Evolutionary conservation across 2,797 vertebrate species (phyloP).

Genomic region (Gambusia yucatana): DNA sequence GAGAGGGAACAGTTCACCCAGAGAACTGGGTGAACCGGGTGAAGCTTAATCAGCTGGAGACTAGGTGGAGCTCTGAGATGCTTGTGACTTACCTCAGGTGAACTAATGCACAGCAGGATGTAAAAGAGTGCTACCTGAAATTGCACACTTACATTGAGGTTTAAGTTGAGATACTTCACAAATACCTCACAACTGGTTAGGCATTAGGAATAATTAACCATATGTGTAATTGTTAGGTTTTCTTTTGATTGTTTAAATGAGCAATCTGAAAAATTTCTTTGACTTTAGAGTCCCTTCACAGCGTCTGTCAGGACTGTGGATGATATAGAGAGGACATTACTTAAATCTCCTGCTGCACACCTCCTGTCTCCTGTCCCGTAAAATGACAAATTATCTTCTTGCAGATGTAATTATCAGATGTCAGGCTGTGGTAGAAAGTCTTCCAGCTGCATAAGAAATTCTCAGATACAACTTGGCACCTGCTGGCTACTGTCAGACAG

Average conservation of each 20-base stretch:
- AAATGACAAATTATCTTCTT: conserved; percentile 48
- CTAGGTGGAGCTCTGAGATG: conserved; percentile 77
- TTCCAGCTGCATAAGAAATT: conserved; percentile 20
- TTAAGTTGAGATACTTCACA: background rate
- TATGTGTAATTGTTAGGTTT: background rate
- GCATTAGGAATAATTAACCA: background rate
- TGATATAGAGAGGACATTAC: conserved; percentile 32
- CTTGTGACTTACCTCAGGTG: conserved; percentile 50
- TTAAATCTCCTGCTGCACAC: conserved; percentile 35
- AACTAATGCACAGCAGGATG: background rate
- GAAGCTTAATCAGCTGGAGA: conserved; percentile 74
- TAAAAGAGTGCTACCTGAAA: background rate
- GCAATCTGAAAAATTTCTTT: conserved; percentile 34
- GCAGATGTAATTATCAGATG: conserved; percentile 42
- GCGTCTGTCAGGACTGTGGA: conserved; percentile 33
- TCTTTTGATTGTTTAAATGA: background rate
- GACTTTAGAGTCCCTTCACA: conserved; percentile 30
- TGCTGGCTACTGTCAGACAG: conserved; percentile 34
- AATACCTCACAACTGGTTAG: background rate
- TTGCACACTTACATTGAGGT: conserved; percentile 1
- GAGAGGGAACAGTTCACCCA: conserved; percentile 85
- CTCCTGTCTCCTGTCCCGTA: conserved; percentile 24
- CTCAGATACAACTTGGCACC: conserved; percentile 18
- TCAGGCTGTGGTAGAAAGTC: conserved; percentile 38
- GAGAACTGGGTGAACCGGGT: background rate